A percentile compares a stretch with the other conserved stretches of the same genome.
phyloP scores from a whole-genome alignment of 2,113 vertebrate genomes.

The Sus scrofa region DNA sequence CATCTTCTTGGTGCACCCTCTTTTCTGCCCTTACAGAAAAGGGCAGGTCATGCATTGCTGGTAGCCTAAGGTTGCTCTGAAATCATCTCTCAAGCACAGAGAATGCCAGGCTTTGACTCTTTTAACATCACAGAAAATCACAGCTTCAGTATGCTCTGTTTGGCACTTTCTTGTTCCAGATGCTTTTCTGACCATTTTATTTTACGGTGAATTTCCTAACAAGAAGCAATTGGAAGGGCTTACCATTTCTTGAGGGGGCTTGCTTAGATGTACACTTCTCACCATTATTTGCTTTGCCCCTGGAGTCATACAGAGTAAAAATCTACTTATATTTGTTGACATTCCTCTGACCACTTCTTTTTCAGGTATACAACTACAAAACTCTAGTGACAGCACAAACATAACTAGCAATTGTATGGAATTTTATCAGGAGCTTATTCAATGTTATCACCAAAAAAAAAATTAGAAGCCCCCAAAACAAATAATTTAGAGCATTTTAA shows the following conservation, averaged over 20 bases:
- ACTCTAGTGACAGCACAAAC: constrained; percentile 35
- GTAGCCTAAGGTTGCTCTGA: constrained; percentile 59
- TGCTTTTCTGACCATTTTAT: constrained; percentile 53
- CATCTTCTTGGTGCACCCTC: constrained; percentile 24
- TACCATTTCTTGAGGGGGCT: neutral
- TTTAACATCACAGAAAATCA: constrained; percentile 48
- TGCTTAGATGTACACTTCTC: constrained; percentile 55
- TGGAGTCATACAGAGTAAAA: constrained; percentile 63
- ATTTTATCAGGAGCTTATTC: constrained; percentile 33
- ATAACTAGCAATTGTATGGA: neutral
- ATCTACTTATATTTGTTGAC: constrained; percentile 68
- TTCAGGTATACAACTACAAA: constrained; percentile 68
- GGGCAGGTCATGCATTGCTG: neutral
- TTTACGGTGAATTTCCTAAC: constrained; percentile 53
- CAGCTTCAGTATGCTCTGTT: neutral
- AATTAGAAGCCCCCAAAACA: neutral
- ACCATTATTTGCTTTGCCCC: constrained; percentile 41
- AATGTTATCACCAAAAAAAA: neutral
- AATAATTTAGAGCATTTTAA: constrained; percentile 5
- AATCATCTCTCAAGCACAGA: constrained; percentile 53
- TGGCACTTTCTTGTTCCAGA: constrained; percentile 30
- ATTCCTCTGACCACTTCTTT: constrained; percentile 53
- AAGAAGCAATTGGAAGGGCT: constrained; percentile 33
- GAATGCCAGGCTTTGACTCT: constrained; percentile 37
- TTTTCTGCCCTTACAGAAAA: constrained; percentile 32